Evolutionary conservation across 2,113 vertebrate genomes (phyloP), one percentile per base, ranked within the genome.

Genomic region (Neotragus moschatus): DNA sequence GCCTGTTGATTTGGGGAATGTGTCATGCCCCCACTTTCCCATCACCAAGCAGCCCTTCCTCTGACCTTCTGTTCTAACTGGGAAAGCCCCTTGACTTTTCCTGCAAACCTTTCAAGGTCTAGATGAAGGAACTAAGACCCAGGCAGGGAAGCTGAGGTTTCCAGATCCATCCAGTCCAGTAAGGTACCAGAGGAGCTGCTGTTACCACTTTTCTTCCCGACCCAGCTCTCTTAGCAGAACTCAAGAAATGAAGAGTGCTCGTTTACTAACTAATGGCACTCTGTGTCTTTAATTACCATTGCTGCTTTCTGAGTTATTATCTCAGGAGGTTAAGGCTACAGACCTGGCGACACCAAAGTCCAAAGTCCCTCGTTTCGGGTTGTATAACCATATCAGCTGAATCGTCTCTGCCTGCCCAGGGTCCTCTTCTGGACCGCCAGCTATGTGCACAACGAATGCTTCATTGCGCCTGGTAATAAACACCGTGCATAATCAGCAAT

Each of bases 391-490:
- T 88, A 84, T 97, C 92, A 88, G 91, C 79, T 80, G 63, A 91
- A 84, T 33, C 28, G 53, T 96, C 66, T 85, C 61, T 94, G 91
- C 63, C 82, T 86, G 84, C 58, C 82, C 90, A 55, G 51, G 77
- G 95, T 60, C 95, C 90, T 89, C 36, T 80, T 85, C 51, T 9
- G 6, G 94, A 81, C 91, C 58, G 51, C 94, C 56, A 66, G 90
- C 85, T 96, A 60, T 97, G 96, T 97, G 92, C 80, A 95, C 94
- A 96, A n/a, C 85, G 93, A 88, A 88, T 94, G 97, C 97, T 88
- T 88, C 45, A 87, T 73, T 79, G n/a, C 86, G 70, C 39, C 6
- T 84, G 61, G 85, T 94, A 92, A 86, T 85, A 66, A 89, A 84
- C 77, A 66, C 33, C n/a, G 3, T 14, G 23, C 19, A 11, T 90